Evolutionary conservation across 2,113 vertebrate species (phyloP).

Genomic region (Thryonomys swinderianus): DNA sequence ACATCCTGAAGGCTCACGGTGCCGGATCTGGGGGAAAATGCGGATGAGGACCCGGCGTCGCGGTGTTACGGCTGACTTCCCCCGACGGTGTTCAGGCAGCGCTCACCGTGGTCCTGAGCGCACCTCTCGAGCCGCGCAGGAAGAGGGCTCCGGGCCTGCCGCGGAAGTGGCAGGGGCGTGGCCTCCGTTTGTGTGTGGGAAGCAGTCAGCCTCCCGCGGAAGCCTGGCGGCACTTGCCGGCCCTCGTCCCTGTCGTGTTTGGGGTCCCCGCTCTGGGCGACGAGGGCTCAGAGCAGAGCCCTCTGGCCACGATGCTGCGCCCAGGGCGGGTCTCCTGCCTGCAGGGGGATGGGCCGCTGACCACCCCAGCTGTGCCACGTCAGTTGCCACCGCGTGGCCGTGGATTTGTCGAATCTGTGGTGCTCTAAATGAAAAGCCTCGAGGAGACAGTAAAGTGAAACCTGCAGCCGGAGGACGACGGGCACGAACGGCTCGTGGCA

Average conservation of each 20-base stretch:
- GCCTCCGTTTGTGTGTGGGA: no score
- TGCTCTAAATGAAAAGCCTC: not conserved
- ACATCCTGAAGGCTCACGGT: not conserved
- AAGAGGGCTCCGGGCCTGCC: not conserved
- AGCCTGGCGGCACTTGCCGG: no score
- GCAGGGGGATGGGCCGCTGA: no score
- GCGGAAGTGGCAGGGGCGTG: not conserved
- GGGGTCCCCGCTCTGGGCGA: no score
- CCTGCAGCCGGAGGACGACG: not conserved
- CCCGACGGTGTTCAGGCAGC: not conserved
- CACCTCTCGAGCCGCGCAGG: not conserved
- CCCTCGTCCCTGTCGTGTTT: no score
- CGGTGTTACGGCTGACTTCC: not conserved
- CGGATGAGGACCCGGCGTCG: not conserved
- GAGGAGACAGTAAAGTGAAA: not conserved
- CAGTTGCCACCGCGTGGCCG: fast-evolving
- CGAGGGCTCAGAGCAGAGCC: no score
- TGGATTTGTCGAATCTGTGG: not conserved
- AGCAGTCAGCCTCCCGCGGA: no score
- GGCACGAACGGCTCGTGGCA: not conserved
- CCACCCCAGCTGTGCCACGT: not conserved
- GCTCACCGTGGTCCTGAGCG: not conserved
- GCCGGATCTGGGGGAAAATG: not conserved
- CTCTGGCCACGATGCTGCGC: no score
- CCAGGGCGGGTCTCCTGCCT: no score